Conservation (phyloP, 2,797 vertebrate genomes). For the Eleutherodactylus coqui region DNA sequence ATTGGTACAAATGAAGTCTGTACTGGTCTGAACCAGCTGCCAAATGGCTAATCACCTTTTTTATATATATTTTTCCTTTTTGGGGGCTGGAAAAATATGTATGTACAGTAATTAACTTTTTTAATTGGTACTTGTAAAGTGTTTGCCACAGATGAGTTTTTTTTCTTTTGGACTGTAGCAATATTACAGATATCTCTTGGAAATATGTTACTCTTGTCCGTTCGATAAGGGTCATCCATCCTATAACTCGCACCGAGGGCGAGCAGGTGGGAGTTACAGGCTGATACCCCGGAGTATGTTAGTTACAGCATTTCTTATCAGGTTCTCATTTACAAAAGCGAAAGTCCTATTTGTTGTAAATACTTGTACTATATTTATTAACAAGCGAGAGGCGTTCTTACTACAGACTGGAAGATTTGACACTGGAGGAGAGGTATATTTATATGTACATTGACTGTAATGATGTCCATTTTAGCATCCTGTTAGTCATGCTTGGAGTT, state of each 20-base stretch:
- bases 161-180: conserved; percentile 26
- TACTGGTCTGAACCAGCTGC: conserved; percentile 2
- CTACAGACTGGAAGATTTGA: conserved; percentile 66
- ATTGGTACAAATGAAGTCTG: conserved; percentile 19
- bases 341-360: conserved; percentile 65
- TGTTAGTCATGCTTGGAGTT: conserved; percentile 65
- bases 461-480: conserved; percentile 62
- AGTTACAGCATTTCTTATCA: not conserved
- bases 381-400: conserved; percentile 69
- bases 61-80: conserved; percentile 11
- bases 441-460: conserved; percentile 69
- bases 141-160: not conserved
- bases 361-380: conserved; percentile 77
- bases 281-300: not conserved
- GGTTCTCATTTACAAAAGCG: conserved; percentile 12
- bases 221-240: not conserved
- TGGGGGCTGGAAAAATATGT: not conserved
- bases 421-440: conserved; percentile 69
- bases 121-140: not conserved
- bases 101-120: not conserved
- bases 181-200: conserved; percentile 20
- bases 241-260: not conserved
- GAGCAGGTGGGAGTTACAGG: not conserved
- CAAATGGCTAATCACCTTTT: conserved; percentile 13
- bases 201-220: not conserved